Base-by-base conservation (phyloP, 2,797 vertebrate genomes). In the Spondyliosoma cantharus region DNA sequence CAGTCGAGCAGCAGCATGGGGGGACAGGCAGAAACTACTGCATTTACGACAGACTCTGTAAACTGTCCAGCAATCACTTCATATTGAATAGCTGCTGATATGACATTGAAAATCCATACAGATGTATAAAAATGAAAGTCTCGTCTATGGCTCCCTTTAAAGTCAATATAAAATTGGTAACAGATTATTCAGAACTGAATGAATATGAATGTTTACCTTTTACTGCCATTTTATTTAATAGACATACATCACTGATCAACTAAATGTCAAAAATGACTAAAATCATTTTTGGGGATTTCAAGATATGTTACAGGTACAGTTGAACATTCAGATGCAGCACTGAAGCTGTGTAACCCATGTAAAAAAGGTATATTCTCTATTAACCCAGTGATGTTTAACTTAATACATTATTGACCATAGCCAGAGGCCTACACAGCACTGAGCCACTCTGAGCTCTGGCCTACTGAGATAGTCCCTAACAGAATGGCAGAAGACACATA, bases 401-500 rank as follows among this genome's bases (percentile, higher is more conserved):
- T 85, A 67, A 90, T 93, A 83, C 70, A 90, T 90, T 88, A 92
- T 94, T 93, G 90, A 91, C 71, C 69, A 75, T 70, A 53, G 85
- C 91, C 86, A 56, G 50, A 19, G 83, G 90, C 82, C 71, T 71
- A 84, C 63, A 83, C 52, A 64, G 64, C 56, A 81, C 56, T 63
- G 42, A 84, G 66, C 54, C 70, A 73, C 81, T 76, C 56, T 37
- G 60, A 80, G 71, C 65, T 77, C 89, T 82, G 78, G 71, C 78
- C 85, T 68, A 63, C 82, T 80, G 82, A 84, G 83, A 86, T 83
- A 81, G 76, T 84, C 74, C 59, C 62, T 63, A 64, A 78, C 81
- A 84, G 74, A 86, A 82, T 53, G 62, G 76, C 83, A 84, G 52
- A 71, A 80, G n/a, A 76, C 62, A 79, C 67, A 82, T 78, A 89